These are phyloP conservation scores for Cynopterus brachyotis DNA, from an alignment of 2,113 vertebrate genomes.

Conservation along the genomic window DNA sequence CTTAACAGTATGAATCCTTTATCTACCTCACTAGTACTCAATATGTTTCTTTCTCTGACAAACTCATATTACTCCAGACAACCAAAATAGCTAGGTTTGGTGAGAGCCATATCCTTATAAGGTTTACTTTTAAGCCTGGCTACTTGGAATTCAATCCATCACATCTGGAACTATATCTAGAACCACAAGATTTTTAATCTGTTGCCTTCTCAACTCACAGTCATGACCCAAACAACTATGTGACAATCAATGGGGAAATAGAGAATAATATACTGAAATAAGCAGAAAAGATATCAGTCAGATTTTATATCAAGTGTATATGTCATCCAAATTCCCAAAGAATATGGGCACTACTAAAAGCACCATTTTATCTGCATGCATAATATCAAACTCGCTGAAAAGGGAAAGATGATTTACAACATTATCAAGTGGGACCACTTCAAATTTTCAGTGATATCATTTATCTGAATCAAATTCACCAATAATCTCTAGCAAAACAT, in stretches of 20 bases:
- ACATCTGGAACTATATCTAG: not conserved
- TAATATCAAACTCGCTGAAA: not conserved
- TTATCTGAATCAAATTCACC: constrained; percentile 20
- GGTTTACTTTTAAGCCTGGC: not conserved
- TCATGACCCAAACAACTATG: not conserved
- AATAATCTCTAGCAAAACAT: not conserved
- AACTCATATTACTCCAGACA: not conserved
- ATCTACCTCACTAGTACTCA: not conserved
- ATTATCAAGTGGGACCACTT: not conserved
- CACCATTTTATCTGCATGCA: not conserved
- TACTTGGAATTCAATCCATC: not conserved
- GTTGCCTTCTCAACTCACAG: not conserved
- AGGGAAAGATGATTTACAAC: not conserved
- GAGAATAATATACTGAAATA: not conserved
- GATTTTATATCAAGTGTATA: not conserved
- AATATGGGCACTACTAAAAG: not conserved
- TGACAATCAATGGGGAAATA: not conserved
- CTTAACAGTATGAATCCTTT: not conserved
- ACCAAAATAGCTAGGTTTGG: not conserved
- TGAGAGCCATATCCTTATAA: not conserved
- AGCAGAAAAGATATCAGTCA: not conserved
- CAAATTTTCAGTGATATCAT: not conserved
- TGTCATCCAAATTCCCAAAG: not conserved
- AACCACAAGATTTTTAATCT: not conserved
- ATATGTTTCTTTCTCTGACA: not conserved